phyloP scores from a whole-genome alignment of 2,113 vertebrate genomes.

The Pygoscelis adeliae region DNA sequence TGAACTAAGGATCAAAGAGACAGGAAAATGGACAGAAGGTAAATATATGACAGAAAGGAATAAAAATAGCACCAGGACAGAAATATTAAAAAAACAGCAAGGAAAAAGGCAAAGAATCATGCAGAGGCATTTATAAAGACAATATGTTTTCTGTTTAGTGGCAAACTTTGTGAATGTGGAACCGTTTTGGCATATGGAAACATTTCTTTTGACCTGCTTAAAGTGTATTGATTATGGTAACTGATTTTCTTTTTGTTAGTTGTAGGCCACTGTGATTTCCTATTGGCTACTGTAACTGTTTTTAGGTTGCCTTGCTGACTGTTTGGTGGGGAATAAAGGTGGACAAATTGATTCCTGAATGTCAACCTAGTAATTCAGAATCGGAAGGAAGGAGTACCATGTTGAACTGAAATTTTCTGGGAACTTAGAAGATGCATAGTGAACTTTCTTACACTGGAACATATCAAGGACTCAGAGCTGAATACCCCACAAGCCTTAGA shows the following conservation, averaged over 20 bases:
- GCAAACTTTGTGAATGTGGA: conserved; percentile 67
- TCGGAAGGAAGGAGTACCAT: background rate
- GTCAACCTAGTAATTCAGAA: conserved; percentile 5
- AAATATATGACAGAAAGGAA: background rate
- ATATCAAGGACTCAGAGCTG: conserved; percentile 1
- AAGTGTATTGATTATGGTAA: conserved; percentile 74
- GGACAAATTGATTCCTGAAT: conserved; percentile 31
- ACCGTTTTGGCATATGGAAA: conserved; percentile 75
- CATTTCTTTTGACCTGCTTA: conserved; percentile 69
- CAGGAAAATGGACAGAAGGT: background rate
- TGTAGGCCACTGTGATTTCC: conserved; percentile 64
- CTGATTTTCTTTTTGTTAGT: conserved; percentile 68
- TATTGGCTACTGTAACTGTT: conserved; percentile 69
- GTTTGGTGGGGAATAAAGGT: conserved; percentile 31
- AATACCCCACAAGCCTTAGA: background rate
- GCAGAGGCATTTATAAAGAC: background rate
- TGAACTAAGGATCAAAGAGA: background rate
- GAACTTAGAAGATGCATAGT: conserved; percentile 17
- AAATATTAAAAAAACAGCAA: background rate
- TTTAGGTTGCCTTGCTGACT: conserved; percentile 60
- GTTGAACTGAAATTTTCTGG: conserved; percentile 45
- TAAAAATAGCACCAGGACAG: conserved; percentile 2
- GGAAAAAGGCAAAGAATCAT: background rate
- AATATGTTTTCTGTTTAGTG: conserved; percentile 72
- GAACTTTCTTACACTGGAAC: conserved; percentile 19